Evolutionary conservation across 1,140 invertebrate genomes (phyloP).

Genomic region (Hylaeus volcanicus): DNA sequence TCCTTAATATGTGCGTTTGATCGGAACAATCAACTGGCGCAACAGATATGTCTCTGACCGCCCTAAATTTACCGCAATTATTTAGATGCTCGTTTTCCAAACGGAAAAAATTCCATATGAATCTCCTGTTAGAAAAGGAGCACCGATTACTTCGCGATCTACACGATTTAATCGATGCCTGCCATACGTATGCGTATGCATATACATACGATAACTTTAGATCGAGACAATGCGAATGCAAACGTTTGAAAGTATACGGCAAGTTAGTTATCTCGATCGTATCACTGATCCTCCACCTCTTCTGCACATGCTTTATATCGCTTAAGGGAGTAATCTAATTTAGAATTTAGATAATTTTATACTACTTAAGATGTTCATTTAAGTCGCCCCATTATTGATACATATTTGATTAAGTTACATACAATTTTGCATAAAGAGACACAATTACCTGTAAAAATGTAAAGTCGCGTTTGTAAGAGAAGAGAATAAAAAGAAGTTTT

Average conservation of each 20-base stretch:
- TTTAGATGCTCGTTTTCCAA: conserved; percentile 99
- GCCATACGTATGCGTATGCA: background rate
- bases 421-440: too few relatives aligned
- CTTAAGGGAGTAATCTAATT: too few relatives aligned
- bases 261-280: background rate
- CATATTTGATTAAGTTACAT: too few relatives aligned
- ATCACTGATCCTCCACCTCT: too few relatives aligned
- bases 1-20: conserved; percentile 91
- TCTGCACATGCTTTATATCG: too few relatives aligned
- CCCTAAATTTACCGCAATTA: conserved; percentile 98
- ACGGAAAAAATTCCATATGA: conserved; percentile 89
- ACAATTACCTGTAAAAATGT: too few relatives aligned
- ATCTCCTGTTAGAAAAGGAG: conserved; percentile 47
- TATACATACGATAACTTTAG: background rate
- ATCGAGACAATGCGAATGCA: background rate
- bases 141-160: conserved; percentile 34
- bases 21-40: conserved; percentile 95
- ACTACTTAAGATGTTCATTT: too few relatives aligned
- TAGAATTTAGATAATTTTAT: too few relatives aligned
- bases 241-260: background rate
- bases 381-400: too few relatives aligned
- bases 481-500: too few relatives aligned
- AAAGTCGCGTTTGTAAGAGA: too few relatives aligned
- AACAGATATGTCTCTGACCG: conserved; percentile 97
- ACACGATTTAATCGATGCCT: background rate